Base-by-base conservation (phyloP, 2,113 vertebrate genomes). In the Chitala chitala region DNA sequence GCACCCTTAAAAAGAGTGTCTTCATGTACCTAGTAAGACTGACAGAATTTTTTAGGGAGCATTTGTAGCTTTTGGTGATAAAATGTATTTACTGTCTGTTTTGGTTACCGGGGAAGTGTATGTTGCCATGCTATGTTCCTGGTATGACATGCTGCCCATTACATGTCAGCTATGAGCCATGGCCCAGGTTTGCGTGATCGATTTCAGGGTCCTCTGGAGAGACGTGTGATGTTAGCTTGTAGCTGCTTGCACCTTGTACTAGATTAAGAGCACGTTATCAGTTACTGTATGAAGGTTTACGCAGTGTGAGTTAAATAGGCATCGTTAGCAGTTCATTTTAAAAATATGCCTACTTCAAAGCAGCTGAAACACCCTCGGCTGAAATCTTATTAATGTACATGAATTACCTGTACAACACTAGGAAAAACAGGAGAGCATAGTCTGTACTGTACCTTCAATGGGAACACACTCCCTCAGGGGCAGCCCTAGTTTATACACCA, bases 401-500 rank as follows among this genome's bases (percentile, higher is more conserved):
- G 64, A 46, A 68, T 48, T 68, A 31, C 42, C 64, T 31, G 42
- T 5, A 29, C 1, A 46, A 10, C 13, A 4, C 33, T 24, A 15
- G 64, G 22, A 48, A 68, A 24, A 46, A 42, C 44, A 10, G 13
- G 12, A 29, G 15, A 24, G 22, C 64, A 46, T 24, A 10, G 63
- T 65, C 42, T 46, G 64, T 26, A 48, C 24, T 0, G 42, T 26
- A 22, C 48, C 15, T 38, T n/a, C 46, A 10, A 24, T 33, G 68
- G 68, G 48, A 53, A 53, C 3, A 26, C 20, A 26, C 17, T 69
- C 46, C 46, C 46, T 50, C 3, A 33, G 46, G 66, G 46, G 12
- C 44, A 31, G 26, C 8, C 5, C 46, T 87, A 87, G 88, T 90
- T 90, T 89, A 86, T 84, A 84, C 80, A 75, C 80, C 69, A 79